Evolutionary conservation across 2,797 vertebrate genomes (phyloP).

Genomic region (Tenualosa ilisha): DNA sequence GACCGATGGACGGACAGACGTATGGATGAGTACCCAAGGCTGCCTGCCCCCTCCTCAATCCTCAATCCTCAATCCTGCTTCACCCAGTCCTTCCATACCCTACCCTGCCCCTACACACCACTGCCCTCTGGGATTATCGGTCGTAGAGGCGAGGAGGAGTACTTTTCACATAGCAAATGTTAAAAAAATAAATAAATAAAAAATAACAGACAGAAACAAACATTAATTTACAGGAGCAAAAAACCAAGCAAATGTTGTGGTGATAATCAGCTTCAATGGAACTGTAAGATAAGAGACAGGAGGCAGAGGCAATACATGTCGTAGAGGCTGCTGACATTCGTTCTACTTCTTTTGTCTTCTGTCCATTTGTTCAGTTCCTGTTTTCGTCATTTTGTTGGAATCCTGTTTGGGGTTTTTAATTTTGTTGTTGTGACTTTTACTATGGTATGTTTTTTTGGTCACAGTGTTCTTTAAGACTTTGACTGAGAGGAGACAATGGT

Average conservation of each 20-base stretch:
- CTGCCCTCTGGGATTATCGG: constrained; percentile 6
- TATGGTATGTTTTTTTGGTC: constrained; percentile 53
- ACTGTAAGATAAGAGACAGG: constrained; percentile 60
- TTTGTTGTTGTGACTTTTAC: constrained; percentile 45
- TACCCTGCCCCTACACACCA: background rate
- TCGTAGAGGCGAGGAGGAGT: background rate
- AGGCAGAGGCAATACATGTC: constrained; percentile 57
- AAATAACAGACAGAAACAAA: constrained; percentile 52
- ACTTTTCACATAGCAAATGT: background rate
- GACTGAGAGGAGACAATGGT: constrained; percentile 59
- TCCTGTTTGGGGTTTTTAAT: background rate
- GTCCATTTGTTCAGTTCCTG: constrained; percentile 36
- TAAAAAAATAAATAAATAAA: constrained; percentile 67
- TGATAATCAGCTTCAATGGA: constrained; percentile 77
- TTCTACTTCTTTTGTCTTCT: constrained; percentile 58
- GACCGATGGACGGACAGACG: constrained; percentile 59
- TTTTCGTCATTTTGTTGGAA: constrained; percentile 54
- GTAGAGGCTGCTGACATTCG: constrained; percentile 66
- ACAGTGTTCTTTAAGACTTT: constrained; percentile 67
- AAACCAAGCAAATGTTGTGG: constrained; percentile 75
- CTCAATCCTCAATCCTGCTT: background rate
- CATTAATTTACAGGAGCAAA: constrained; percentile 66
- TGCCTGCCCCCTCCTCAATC: background rate
- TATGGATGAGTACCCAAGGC: background rate
- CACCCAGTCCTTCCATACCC: background rate